Conservation (phyloP, 2,797 vertebrate species). For the Myotis vivesi region DNA sequence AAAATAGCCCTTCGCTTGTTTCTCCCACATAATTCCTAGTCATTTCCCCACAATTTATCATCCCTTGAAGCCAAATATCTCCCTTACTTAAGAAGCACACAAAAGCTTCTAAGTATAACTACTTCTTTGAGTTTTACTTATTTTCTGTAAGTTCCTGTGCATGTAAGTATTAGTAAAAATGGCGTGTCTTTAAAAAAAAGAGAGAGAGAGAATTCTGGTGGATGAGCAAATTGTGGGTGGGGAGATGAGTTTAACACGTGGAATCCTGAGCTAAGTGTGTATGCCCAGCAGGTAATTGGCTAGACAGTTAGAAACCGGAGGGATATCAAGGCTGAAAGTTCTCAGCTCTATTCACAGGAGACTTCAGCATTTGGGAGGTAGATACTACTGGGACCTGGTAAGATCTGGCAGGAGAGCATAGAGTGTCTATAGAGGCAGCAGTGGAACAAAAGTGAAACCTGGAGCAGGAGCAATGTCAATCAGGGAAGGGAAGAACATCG, state of each 20-base stretch:
- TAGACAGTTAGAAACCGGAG: not conserved
- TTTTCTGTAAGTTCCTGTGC: not conserved
- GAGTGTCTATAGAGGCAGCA: not conserved
- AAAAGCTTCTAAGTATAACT: not conserved
- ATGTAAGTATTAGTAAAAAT: not conserved
- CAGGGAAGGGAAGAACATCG: not conserved
- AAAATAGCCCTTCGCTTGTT: not conserved
- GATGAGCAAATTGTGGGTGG: not conserved
- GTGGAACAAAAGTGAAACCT: not conserved
- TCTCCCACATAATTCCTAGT: not conserved
- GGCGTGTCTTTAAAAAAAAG: not conserved
- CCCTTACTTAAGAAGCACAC: not conserved
- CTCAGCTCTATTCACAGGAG: not conserved
- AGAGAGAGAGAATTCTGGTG: not conserved
- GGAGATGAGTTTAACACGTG: not conserved
- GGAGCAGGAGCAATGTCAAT: not conserved
- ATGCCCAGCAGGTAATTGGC: not conserved
- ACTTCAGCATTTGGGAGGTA: not conserved
- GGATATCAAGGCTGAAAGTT: not conserved
- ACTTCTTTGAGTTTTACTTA: not conserved
- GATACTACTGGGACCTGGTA: not conserved
- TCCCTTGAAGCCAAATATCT: not conserved
- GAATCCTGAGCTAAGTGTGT: not conserved
- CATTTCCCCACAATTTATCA: not conserved
- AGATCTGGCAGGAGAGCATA: not conserved